Evolutionary conservation across 2,113 vertebrate species (phyloP).

Genomic region (Phyllostomus discolor): DNA sequence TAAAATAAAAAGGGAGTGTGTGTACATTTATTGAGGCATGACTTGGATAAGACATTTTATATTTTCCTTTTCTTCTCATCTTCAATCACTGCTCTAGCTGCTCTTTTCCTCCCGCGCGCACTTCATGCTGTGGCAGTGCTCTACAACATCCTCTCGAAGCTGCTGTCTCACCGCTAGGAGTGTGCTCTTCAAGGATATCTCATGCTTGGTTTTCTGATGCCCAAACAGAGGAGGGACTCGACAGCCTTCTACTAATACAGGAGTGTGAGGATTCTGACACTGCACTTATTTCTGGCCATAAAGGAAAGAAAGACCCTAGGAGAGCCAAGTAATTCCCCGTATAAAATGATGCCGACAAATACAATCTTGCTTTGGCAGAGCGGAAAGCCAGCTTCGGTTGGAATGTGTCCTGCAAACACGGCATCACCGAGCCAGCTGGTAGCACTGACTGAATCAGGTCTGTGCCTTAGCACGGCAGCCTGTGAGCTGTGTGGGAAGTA

Average conservation of each 20-base stretch:
- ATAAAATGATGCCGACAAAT: conserved; percentile 33
- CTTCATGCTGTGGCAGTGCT: not conserved
- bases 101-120: not conserved
- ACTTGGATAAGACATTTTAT: not conserved
- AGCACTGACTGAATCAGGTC: conserved; percentile 43
- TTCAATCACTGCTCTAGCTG: not conserved
- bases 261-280: conserved; percentile 11
- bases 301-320: conserved; percentile 25
- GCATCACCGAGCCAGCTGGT: not conserved
- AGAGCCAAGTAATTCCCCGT: conserved; percentile 29
- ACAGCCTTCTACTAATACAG: not conserved
- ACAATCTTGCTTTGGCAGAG: conserved; percentile 49
- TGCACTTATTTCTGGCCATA: conserved; percentile 26
- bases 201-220: conserved; percentile 31
- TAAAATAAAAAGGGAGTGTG: not conserved
- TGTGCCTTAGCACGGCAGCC: not conserved
- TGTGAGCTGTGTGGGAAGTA: conserved; percentile 29
- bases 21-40: not conserved
- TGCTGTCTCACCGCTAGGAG: not conserved
- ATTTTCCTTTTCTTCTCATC: not conserved
- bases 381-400: conserved; percentile 3
- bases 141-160: not conserved
- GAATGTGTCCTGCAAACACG: not conserved
- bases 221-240: not conserved
- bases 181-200: conserved; percentile 35